Evolutionary conservation across 2,888 invertebrate species (phyloP), one percentile per base, ranked within the genome.

Genomic region (Nebria salina): DNA sequence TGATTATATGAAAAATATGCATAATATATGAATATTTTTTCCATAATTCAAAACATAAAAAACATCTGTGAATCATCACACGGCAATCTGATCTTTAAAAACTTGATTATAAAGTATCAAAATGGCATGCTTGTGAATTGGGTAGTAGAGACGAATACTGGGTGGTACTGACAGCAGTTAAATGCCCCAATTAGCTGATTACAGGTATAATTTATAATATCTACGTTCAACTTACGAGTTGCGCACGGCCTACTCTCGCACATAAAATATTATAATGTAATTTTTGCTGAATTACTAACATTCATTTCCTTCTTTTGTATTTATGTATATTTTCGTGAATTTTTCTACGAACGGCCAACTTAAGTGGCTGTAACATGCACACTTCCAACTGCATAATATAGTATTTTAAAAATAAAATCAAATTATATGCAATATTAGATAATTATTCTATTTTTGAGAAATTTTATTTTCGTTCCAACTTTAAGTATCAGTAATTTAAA

Each of bases 151-250:
- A 72, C 77, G 72, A 77, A 77, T 77, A 77, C 77, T 77, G 77
- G 77, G 77, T 77, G 77, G 77, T 77, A 77, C 77, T 77, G 77
- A 77, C 77, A 77, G 77, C 77, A 72, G 77, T 77, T 77, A 77
- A 77, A 77, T 77, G 77, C 77, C 72, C 77, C 77, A 77, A 77
- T 77, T 77, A 77, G 77, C 77, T 77, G 77, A 77, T 77, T 77
- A 77, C 77, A 77, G 77, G 77, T 77, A 77, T 77, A 77, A 77
- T 77, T 77, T 77, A 77, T 77, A 77, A 77, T 77, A 72, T 72
- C 77, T 70, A 72, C 77, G 77, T 64, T 72, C 43, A 68, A 25
- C 68, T 25, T 20, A 20, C 68, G 9, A 20, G 68, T 26, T 68
- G 70, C 42, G 77, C 72, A 13, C 41, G 70, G 9, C 65, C 65